phyloP scores from a whole-genome alignment of 2,888 invertebrate genomes.

The Bimastos eiseni region DNA sequence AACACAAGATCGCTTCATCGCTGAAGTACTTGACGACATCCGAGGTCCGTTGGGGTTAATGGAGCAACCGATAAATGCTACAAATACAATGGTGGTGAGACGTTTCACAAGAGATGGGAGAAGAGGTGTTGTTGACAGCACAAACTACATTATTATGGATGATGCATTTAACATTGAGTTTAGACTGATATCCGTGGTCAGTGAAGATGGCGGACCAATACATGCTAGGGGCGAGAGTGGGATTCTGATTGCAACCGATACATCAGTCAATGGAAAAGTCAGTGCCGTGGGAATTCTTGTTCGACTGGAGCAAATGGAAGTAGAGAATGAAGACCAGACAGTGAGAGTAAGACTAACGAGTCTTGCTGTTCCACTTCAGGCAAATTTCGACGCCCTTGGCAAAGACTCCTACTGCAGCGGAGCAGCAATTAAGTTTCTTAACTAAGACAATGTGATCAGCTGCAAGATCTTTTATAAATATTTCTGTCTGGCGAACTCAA shows the following conservation, averaged over 20 bases:
- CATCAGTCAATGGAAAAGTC: not conserved
- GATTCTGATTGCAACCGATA: not conserved
- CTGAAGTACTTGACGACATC: not conserved
- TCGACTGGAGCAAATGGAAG: not conserved
- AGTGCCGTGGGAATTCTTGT: not conserved
- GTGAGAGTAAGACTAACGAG: not conserved
- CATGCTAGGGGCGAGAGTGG: not conserved
- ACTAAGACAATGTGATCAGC: not conserved
- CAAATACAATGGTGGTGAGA: not conserved
- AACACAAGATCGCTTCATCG: not conserved
- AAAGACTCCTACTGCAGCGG: not conserved
- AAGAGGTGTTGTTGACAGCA: not conserved
- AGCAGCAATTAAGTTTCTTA: not conserved
- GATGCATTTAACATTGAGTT: not conserved
- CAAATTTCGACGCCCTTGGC: not conserved
- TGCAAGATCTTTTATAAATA: not conserved
- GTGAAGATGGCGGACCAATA: not conserved
- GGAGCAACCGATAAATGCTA: not conserved
- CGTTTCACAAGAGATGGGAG: not conserved
- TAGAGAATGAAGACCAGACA: not conserved
- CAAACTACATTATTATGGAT: not conserved
- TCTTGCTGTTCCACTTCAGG: not conserved
- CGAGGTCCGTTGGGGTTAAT: not conserved
- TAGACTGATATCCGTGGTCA: not conserved
- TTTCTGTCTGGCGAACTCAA: not conserved